Conservation (phyloP, 2,888 invertebrate species). For the Pimpla rufipes region DNA sequence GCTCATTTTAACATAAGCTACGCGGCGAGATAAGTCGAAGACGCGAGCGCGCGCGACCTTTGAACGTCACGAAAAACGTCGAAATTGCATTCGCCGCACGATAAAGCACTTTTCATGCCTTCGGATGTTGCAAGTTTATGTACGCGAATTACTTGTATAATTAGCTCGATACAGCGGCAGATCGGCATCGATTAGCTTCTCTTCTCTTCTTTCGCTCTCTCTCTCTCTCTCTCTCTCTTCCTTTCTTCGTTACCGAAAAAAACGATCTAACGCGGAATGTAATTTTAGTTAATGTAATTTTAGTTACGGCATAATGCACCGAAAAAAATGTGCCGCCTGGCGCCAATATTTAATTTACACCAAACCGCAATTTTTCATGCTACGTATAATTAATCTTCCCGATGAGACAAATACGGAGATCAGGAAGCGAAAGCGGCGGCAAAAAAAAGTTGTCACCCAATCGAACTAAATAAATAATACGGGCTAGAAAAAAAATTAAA, state of each 20-base stretch:
- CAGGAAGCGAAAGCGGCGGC: constrained; percentile 1
- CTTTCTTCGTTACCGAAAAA: neutral
- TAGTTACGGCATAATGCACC: neutral
- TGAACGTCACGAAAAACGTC: constrained; percentile 9
- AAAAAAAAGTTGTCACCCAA: constrained; percentile 43
- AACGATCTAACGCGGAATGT: constrained; percentile 2
- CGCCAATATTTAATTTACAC: neutral
- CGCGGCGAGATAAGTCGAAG: constrained; percentile 14
- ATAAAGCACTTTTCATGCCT: constrained; percentile 22
- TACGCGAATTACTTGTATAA: constrained; percentile 32
- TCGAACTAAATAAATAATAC: constrained; percentile 62
- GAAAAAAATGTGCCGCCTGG: neutral
- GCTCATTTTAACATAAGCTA: constrained; percentile 8
- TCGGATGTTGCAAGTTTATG: constrained; percentile 22
- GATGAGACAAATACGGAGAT: neutral
- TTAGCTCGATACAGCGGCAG: constrained; percentile 18
- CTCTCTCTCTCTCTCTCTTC: neutral
- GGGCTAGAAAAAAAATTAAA: constrained; percentile 36
- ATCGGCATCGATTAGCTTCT: constrained; percentile 25
- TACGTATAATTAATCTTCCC: neutral
- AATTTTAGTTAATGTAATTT: constrained; percentile 4
- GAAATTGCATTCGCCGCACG: constrained; percentile 13
- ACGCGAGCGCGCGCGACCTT: constrained; percentile 5
- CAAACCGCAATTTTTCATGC: neutral
- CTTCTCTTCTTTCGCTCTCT: neutral